These are phyloP conservation scores for Pammene fasciana DNA, from an alignment of 2,888 invertebrate species.

Conservation along the genomic window DNA sequence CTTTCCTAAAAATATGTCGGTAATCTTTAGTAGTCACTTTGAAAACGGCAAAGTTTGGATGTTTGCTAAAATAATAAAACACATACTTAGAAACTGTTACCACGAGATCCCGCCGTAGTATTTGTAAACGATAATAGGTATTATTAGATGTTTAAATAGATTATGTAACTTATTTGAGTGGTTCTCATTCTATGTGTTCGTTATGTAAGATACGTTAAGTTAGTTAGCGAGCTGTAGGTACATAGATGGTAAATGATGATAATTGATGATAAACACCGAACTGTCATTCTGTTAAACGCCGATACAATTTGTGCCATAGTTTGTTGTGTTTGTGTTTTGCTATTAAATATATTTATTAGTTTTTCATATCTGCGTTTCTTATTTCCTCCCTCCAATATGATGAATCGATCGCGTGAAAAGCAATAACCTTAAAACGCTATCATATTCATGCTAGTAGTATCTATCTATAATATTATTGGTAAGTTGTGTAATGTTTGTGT, in stretches of 20 bases:
- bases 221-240: constrained; percentile 65
- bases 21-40: not conserved
- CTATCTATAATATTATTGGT: not conserved
- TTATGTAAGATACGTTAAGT: constrained; percentile 52
- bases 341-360: constrained; percentile 74
- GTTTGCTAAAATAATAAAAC: not conserved
- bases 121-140: constrained; percentile 35
- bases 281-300: constrained; percentile 28
- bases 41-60: not conserved
- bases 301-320: constrained; percentile 47
- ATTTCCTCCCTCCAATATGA: constrained; percentile 28
- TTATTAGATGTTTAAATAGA: constrained; percentile 33
- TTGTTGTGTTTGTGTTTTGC: constrained; percentile 73
- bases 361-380: constrained; percentile 52
- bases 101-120: constrained; percentile 18
- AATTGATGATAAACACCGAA: constrained; percentile 59
- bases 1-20: not conserved
- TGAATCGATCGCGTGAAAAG: not conserved
- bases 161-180: constrained; percentile 52
- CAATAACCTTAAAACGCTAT: not conserved
- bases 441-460: not conserved
- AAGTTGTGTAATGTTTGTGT: not conserved
- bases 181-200: constrained; percentile 47
- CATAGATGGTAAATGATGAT: constrained; percentile 59
- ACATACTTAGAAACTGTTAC: not conserved